phyloP scores from a whole-genome alignment of 2,888 invertebrate genomes.

The Agelastica alni region DNA sequence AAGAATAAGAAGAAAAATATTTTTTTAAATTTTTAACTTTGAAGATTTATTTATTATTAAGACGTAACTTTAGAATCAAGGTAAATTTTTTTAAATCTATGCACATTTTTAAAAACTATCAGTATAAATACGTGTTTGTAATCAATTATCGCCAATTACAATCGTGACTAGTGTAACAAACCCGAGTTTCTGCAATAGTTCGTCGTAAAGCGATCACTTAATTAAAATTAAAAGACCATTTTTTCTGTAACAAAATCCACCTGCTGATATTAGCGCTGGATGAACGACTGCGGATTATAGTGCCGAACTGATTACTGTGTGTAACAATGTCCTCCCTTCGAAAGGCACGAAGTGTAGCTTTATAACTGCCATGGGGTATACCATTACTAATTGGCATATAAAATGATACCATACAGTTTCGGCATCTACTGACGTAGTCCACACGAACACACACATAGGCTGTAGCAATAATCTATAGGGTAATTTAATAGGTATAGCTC shows the following conservation, averaged over 20 bases:
- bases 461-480: conserved; percentile 1
- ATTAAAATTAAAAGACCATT: background rate
- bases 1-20: no score
- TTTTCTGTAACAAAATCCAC: conserved; percentile 25
- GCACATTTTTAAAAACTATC: no score
- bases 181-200: no score
- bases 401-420: conserved; percentile 19
- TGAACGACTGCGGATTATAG: conserved; percentile 32
- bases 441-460: conserved; percentile 5
- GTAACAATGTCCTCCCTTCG: conserved; percentile 29
- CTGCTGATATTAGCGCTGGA: conserved; percentile 32
- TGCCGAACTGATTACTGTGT: conserved; percentile 36
- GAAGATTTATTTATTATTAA: no score
- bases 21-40: no score
- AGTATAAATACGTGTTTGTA: no score
- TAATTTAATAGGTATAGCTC: background rate
- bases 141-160: no score
- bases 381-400: conserved; percentile 36
- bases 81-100: no score
- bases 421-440: background rate
- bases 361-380: conserved; percentile 31
- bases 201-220: background rate
- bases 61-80: no score
- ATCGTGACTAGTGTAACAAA: no score
- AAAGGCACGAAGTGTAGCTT: conserved; percentile 30